A percentile compares a stretch with the other conserved stretches of the same genome.
These are phyloP conservation scores for Delia radicum DNA, from an alignment of 1,140 invertebrate species.

Conservation along the genomic window DNA sequence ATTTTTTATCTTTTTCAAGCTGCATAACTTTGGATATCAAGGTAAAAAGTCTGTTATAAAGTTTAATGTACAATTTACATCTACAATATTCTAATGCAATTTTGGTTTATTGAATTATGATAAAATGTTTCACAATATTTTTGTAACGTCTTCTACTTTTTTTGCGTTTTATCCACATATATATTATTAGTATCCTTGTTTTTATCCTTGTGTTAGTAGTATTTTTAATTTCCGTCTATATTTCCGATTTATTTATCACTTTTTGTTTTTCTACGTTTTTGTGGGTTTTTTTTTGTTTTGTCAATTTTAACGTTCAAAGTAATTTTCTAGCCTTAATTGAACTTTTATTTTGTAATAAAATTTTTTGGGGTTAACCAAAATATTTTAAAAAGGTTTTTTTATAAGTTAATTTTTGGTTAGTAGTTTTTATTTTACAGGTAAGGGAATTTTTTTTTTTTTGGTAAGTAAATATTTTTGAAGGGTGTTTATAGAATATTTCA, in stretches of 20 bases:
- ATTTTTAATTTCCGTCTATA: conserved; percentile 34
- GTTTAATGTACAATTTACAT: too few relatives aligned
- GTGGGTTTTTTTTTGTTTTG: background rate
- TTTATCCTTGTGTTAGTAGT: background rate
- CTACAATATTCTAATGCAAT: background rate
- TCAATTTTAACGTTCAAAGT: background rate
- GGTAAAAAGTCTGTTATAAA: background rate
- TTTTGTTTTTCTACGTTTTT: conserved; percentile 13
- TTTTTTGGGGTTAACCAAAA: conserved; percentile 19
- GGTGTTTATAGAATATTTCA: background rate
- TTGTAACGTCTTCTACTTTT: background rate
- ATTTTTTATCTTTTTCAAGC: background rate
- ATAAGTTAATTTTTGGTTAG: background rate
- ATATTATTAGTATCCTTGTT: background rate
- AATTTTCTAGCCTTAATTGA: background rate
- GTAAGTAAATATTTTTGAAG: background rate
- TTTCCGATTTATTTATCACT: conserved; percentile 28
- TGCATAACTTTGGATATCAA: background rate
- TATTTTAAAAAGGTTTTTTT: background rate
- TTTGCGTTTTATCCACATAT: too few relatives aligned
- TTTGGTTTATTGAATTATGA: background rate
- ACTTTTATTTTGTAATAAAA: conserved; percentile 10
- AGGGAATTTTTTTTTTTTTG: too few relatives aligned
- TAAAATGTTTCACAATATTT: background rate
- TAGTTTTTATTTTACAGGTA: too few relatives aligned